Percentiles rank a stretch among this genome's conserved stretches.
Conservation (phyloP, 1,140 invertebrate genomes). For the Vanessa tameamea region DNA sequence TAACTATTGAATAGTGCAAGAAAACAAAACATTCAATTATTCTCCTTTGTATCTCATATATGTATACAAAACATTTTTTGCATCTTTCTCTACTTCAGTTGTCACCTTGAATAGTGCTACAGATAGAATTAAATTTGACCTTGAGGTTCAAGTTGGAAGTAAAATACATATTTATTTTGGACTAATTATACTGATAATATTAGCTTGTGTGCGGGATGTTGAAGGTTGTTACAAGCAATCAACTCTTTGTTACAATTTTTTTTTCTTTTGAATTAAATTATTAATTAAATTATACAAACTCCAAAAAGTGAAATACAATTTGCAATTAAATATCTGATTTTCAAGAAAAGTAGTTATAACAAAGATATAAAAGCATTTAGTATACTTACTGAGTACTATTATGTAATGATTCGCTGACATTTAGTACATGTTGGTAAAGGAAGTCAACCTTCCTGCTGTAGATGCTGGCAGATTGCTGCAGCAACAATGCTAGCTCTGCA, state of each 20-base stretch:
- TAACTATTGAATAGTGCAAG: too few species aligned
- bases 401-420: slow-evolving; percentile 60
- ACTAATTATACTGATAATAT: not conserved
- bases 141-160: not conserved
- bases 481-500: slow-evolving; percentile 67
- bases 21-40: too few species aligned
- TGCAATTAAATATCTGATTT: not conserved
- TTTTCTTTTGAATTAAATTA: not conserved
- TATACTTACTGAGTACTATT: slow-evolving; percentile 51
- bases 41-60: too few species aligned
- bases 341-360: not conserved
- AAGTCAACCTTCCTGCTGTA: slow-evolving; percentile 75
- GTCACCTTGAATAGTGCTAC: not conserved
- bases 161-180: slow-evolving; percentile 1
- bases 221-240: slow-evolving; percentile 3
- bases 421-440: slow-evolving; percentile 67
- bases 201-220: not conserved
- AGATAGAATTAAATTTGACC: not conserved
- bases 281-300: not conserved
- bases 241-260: not conserved
- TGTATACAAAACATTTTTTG: too few species aligned
- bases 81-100: not conserved
- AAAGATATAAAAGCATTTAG: not conserved
- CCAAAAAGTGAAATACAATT: too few species aligned
- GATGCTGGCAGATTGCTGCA: slow-evolving; percentile 70